phyloP scores from a whole-genome alignment of 1,140 invertebrate species.

The Eufriesea mexicana region DNA sequence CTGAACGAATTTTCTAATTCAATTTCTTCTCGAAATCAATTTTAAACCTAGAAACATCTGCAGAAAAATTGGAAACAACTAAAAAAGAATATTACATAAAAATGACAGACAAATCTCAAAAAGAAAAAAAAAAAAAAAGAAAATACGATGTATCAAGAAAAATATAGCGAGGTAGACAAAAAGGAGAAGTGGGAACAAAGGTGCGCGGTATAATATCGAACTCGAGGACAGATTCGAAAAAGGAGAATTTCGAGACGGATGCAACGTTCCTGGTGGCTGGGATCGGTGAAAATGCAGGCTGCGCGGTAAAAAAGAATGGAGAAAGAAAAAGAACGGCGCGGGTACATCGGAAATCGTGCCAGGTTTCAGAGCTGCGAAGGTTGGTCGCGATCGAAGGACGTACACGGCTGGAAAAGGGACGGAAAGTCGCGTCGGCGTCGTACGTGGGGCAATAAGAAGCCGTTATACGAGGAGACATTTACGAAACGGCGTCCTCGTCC shows the following conservation, averaged over 20 bases:
- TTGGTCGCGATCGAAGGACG: constrained; percentile 26
- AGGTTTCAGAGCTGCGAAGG: constrained; percentile 28
- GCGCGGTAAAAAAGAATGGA: neutral
- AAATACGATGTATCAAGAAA: too few relatives aligned
- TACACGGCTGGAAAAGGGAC: constrained; percentile 27
- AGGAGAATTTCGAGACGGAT: neutral
- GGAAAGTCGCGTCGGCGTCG: constrained; percentile 53
- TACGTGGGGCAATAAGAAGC: constrained; percentile 64
- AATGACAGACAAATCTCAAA: too few relatives aligned
- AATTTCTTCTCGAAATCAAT: too few relatives aligned
- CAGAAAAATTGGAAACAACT: too few relatives aligned
- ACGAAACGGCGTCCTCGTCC: constrained; percentile 52
- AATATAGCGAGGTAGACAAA: too few relatives aligned
- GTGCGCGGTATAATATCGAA: too few relatives aligned
- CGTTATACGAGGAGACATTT: constrained; percentile 65
- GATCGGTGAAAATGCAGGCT: constrained; percentile 13
- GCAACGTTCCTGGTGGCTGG: neutral
- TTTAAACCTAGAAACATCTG: too few relatives aligned
- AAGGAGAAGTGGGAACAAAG: too few relatives aligned
- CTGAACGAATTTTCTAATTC: too few relatives aligned
- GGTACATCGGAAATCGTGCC: constrained; percentile 34
- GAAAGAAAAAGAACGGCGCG: neutral
- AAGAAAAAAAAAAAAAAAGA: too few relatives aligned
- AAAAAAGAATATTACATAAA: too few relatives aligned
- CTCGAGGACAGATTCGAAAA: neutral